Percentiles rank a stretch among this genome's conserved stretches.
phyloP scores from a whole-genome alignment of 2,888 invertebrate genomes.

The Achlya flavicornis region DNA sequence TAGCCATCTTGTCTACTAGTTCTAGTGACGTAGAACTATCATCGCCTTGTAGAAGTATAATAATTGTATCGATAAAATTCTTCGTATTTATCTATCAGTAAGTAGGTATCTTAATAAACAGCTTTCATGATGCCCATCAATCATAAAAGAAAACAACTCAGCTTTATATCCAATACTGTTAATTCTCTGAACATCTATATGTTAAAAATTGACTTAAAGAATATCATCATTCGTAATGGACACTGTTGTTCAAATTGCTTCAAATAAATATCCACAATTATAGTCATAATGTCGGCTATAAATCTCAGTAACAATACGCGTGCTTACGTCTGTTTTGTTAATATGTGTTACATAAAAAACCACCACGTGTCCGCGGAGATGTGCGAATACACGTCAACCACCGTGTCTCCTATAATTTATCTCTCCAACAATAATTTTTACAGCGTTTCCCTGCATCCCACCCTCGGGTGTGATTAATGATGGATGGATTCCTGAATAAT shows the following conservation, averaged over 20 bases:
- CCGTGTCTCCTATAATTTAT: constrained; percentile 79
- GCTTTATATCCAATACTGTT: not conserved
- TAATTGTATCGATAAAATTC: too few relatives aligned
- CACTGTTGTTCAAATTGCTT: constrained; percentile 36
- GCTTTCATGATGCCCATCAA: too few relatives aligned
- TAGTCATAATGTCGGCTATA: constrained; percentile 52
- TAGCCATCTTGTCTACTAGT: too few relatives aligned
- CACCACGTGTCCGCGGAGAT: constrained; percentile 40
- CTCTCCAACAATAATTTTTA: constrained; percentile 83
- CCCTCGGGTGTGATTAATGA: constrained; percentile 81
- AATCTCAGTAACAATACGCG: constrained; percentile 58
- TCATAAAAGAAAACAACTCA: too few relatives aligned
- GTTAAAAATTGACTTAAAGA: not conserved
- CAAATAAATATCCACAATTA: constrained; percentile 60
- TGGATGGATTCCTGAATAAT: constrained; percentile 84
- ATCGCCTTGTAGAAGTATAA: too few relatives aligned
- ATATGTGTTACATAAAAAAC: constrained; percentile 33
- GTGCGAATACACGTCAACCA: constrained; percentile 72
- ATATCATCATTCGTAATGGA: constrained; percentile 18
- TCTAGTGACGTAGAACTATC: too few relatives aligned
- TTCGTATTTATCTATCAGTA: too few relatives aligned
- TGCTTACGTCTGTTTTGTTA: constrained; percentile 47
- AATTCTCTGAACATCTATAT: not conserved
- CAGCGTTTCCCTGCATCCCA: constrained; percentile 73
- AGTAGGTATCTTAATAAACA: too few relatives aligned